Base-by-base conservation (phyloP, 2,113 vertebrate genomes). In the Pelusios castaneus region DNA sequence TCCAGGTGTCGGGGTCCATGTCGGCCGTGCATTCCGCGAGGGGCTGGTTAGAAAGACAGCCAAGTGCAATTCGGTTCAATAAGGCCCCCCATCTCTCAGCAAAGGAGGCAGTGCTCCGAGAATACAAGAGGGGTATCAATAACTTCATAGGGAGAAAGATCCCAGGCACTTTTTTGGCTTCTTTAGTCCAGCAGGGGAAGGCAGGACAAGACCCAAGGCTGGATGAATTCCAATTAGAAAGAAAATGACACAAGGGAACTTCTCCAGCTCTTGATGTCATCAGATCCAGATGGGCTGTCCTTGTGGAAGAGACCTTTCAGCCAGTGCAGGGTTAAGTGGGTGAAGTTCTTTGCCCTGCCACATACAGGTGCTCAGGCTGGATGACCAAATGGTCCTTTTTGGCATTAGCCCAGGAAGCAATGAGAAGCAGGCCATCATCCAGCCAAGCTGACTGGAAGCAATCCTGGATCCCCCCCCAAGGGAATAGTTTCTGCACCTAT, bases 1-100 rank as follows among this genome's bases (percentile, higher is more conserved):
- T 99, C 98, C 98, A 98, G 0, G 98, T 99, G 95, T 98, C 98
- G 0, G 98, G 89, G 76, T 99, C 98, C 98, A 99, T 99, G 47
- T 95, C 90, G 0, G 94, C 93, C 5, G 98, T 99, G 41, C 98
- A 99, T 67, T 98, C 97, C 21, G 97, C 98, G 8, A 99, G 91
- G 2, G 97, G 93, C 98, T 99, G 95, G 54, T 83, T 21, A 88
- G 41, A 38, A 27, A 27, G 90, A 79, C 47, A 10, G 16, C 8
- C n/a, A 54, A 85, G 45, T 45, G 14, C 8, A 27, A 43, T 41
- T 55, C n/a, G 63, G 63, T 21, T 38, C 63, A 70, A 22, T 38
- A 38, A 70, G 8, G n/a, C 63, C 63, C 19, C 14, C 8, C 29
- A 63, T 63, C 58, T 60, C 29, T 27, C 2, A 60, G 29, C 58